These are phyloP conservation scores for Odontamblyopus rebecca DNA, from an alignment of 2,797 vertebrate genomes.

Conservation along the genomic window DNA sequence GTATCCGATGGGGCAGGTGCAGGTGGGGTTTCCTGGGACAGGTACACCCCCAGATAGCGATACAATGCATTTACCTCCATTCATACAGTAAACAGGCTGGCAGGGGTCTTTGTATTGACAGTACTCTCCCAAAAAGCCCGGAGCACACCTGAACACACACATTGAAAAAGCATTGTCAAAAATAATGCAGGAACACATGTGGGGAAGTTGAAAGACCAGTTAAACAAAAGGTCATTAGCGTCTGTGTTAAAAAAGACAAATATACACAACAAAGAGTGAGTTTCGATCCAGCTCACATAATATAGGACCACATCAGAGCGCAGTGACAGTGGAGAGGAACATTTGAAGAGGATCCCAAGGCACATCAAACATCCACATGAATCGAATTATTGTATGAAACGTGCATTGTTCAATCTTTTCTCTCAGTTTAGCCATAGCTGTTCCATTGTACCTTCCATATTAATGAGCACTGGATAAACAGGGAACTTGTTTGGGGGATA, in stretches of 20 bases:
- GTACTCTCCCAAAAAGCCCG: slow-evolving; percentile 89
- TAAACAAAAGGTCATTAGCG: slow-evolving; percentile 18
- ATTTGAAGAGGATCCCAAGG: slow-evolving; percentile 4
- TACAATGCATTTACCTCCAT: slow-evolving; percentile 88
- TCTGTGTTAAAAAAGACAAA: slow-evolving; percentile 33
- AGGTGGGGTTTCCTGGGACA: slow-evolving; percentile 77
- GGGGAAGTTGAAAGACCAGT: slow-evolving; percentile 27
- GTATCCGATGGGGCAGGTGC: slow-evolving; percentile 84
- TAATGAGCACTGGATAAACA: background rate
- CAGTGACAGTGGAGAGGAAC: background rate
- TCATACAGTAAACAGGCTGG: slow-evolving; percentile 83
- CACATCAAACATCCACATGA: slow-evolving; percentile 48
- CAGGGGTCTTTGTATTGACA: slow-evolving; percentile 91
- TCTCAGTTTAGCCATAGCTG: background rate
- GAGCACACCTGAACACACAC: slow-evolving; percentile 79
- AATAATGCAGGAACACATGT: slow-evolving; percentile 11
- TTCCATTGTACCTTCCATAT: background rate
- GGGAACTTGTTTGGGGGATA: background rate
- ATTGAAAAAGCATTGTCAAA: slow-evolving; percentile 22
- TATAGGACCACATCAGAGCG: slow-evolving; percentile 57
- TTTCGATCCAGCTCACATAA: slow-evolving; percentile 48
- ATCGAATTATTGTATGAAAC: background rate
- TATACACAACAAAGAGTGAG: slow-evolving; percentile 53
- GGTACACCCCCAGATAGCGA: slow-evolving; percentile 65
- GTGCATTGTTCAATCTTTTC: background rate